Percentiles rank a stretch among this genome's conserved stretches.
Evolutionary conservation across 1,140 invertebrate genomes (phyloP).

Genomic region (Cyrtorhinus lividipennis): DNA sequence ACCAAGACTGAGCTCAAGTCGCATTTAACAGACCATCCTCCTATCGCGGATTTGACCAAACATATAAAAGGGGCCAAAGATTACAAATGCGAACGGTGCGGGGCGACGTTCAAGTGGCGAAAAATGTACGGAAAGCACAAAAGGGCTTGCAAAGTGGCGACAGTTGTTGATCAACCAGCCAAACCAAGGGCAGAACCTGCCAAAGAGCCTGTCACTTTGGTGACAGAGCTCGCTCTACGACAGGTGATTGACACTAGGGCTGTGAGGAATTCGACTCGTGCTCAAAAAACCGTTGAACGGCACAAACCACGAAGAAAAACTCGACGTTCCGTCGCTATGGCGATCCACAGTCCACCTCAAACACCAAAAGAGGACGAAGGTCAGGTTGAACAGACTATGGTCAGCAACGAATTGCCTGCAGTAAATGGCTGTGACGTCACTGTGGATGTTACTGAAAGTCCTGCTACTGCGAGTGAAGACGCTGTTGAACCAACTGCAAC

Average conservation of each 20-base stretch:
- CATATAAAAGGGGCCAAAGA: slow-evolving; percentile 8
- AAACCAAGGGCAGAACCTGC: background rate
- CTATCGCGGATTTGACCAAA: slow-evolving; percentile 11
- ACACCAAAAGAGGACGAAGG: background rate
- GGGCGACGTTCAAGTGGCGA: slow-evolving; percentile 18
- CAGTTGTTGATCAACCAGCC: background rate
- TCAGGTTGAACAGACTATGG: too few relatives aligned
- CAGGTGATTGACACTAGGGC: background rate
- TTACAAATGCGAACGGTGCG: slow-evolving; percentile 20
- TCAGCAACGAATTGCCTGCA: too few relatives aligned
- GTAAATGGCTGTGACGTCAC: too few relatives aligned
- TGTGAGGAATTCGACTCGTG: background rate
- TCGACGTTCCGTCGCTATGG: background rate
- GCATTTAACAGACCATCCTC: slow-evolving; percentile 27
- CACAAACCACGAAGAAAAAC: background rate
- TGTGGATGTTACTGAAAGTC: too few relatives aligned
- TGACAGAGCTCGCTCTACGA: background rate
- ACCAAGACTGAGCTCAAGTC: slow-evolving; percentile 28
- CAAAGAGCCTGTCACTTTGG: background rate
- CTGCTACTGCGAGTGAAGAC: background rate
- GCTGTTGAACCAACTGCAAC: background rate
- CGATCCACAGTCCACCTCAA: background rate
- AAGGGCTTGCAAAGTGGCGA: slow-evolving; percentile 16
- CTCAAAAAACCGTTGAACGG: background rate
- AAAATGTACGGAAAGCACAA: slow-evolving; percentile 20